A percentile compares a stretch with the other conserved stretches of the same genome.
These are phyloP conservation scores for Entomyzon cyanotis DNA, from an alignment of 2,113 vertebrate genomes.

Conservation along the genomic window DNA sequence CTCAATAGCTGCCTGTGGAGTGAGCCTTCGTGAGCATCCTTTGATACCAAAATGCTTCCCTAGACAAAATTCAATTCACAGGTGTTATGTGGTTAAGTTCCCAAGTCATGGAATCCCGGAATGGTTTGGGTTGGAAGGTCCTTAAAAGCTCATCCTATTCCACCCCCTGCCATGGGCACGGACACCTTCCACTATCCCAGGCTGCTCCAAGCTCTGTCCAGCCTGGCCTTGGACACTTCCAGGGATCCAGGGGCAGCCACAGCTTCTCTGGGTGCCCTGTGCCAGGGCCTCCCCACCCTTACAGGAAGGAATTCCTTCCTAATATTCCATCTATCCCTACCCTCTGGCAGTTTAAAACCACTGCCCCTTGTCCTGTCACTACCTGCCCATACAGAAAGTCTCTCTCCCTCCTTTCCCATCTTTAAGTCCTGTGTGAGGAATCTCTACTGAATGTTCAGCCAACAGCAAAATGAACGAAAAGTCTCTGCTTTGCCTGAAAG, in stretches of 20 bases:
- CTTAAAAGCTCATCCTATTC: neutral
- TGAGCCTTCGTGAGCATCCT: neutral
- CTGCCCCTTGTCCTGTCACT: neutral
- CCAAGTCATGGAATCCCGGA: neutral
- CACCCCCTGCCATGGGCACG: neutral
- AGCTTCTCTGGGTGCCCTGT: neutral
- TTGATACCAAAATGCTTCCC: neutral
- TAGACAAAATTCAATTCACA: neutral
- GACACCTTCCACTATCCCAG: neutral
- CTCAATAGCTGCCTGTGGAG: neutral
- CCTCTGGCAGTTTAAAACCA: neutral
- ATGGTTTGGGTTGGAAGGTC: neutral
- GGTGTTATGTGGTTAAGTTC: neutral
- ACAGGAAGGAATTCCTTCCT: accelerated
- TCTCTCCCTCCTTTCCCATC: neutral
- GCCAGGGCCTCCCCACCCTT: neutral
- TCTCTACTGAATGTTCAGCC: neutral
- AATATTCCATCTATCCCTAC: neutral
- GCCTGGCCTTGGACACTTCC: accelerated
- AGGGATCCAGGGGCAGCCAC: neutral
- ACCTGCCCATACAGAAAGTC: neutral
- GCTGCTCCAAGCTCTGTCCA: accelerated
- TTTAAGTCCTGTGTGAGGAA: neutral
- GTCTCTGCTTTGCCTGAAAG: neutral
- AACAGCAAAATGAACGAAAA: neutral